Evolutionary conservation across 2,797 vertebrate species (phyloP).

Genomic region (Halcyon smyrnensis): DNA sequence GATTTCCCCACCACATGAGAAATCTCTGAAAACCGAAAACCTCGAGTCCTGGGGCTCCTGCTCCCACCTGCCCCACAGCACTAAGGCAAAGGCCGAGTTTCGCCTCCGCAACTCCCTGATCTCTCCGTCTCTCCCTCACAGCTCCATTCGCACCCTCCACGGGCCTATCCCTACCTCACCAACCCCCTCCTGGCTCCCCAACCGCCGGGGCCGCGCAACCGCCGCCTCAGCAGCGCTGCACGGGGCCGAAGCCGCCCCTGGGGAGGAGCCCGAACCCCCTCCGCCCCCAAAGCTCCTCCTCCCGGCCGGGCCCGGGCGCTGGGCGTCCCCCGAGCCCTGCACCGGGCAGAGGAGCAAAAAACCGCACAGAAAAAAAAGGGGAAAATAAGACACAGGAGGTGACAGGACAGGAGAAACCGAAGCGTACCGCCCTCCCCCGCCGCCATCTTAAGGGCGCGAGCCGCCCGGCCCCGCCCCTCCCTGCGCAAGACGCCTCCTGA

Average conservation of each 20-base stretch:
- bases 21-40: rapidly evolving
- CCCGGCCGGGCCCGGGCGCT: not conserved
- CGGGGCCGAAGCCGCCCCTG: not conserved
- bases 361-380: too few relatives aligned
- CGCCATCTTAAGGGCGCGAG: not conserved
- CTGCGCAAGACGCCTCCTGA: rapidly evolving
- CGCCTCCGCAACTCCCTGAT: not conserved
- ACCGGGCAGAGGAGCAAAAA: rapidly evolving
- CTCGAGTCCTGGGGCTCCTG: rapidly evolving
- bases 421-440: not conserved
- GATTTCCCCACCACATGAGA: rapidly evolving
- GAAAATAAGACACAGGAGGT: rapidly evolving
- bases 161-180: not conserved
- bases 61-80: not conserved
- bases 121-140: rapidly evolving
- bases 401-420: rapidly evolving
- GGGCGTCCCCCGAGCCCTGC: not conserved
- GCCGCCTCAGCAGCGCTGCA: not conserved
- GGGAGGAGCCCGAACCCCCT: not conserved
- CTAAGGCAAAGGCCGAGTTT: rapidly evolving
- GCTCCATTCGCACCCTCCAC: rapidly evolving
- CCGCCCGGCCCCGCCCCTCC: not conserved
- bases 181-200: rapidly evolving
- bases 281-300: not conserved
- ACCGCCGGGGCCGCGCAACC: not conserved